phyloP scores from a whole-genome alignment of 2,113 vertebrate species.

The Rhineura floridana region DNA sequence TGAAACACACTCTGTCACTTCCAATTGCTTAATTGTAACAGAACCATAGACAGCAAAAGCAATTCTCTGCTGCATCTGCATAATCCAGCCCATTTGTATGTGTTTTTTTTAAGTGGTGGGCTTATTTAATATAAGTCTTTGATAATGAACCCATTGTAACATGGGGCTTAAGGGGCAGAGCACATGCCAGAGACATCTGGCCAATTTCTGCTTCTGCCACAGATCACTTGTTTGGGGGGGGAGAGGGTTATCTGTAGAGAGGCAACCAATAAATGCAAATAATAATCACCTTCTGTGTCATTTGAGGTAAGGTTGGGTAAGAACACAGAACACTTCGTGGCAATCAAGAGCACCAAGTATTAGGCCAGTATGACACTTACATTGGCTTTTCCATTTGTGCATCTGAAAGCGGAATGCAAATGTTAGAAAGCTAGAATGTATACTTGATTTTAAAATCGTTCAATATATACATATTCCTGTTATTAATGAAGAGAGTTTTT shows the following conservation, averaged over 20 bases:
- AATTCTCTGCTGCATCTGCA: neutral
- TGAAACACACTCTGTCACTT: neutral
- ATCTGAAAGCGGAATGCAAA: neutral
- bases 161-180: neutral
- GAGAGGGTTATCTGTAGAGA: neutral
- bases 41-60: neutral
- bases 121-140: neutral
- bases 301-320: neutral
- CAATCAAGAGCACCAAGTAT: neutral
- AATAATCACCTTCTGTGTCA: neutral
- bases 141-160: neutral
- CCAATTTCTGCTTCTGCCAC: neutral
- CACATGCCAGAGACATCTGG: neutral
- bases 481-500: neutral
- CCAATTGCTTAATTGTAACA: conserved; percentile 5
- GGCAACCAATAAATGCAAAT: neutral
- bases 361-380: neutral
- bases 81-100: neutral
- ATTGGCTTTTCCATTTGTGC: neutral
- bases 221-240: neutral
- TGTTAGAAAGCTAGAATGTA: neutral
- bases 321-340: neutral
- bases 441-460: neutral
- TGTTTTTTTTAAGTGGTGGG: too few species aligned
- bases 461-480: neutral